Percentiles rank a stretch among this genome's conserved stretches.
phyloP scores from a whole-genome alignment of 2,113 vertebrate genomes.

The Aldabrachelys gigantea region DNA sequence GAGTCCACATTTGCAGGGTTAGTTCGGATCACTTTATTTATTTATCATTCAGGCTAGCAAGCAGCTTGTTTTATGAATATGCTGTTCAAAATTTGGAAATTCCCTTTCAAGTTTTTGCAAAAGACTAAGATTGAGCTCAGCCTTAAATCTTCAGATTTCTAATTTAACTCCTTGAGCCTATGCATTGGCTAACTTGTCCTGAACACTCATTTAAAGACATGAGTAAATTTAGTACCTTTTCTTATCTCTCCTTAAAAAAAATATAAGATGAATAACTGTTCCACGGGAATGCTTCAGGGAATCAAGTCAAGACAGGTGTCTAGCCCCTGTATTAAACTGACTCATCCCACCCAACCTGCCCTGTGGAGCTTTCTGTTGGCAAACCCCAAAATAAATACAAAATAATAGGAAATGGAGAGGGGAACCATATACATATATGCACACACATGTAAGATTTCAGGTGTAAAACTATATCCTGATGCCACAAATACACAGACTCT shows the following conservation, averaged over 20 bases:
- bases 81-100: not conserved
- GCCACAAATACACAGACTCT: not conserved
- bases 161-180: not conserved
- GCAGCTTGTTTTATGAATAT: not conserved
- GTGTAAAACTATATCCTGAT: not conserved
- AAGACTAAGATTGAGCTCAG: not conserved
- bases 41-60: not conserved
- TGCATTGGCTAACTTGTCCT: not conserved
- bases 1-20: not conserved
- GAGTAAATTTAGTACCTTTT: not conserved
- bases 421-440: not conserved
- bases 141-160: not conserved
- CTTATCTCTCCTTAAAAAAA: not conserved
- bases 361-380: not conserved
- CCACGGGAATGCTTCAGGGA: not conserved
- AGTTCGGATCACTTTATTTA: not conserved
- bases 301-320: not conserved
- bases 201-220: not conserved
- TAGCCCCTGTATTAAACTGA: not conserved
- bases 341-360: not conserved
- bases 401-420: not conserved
- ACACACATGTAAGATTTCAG: not conserved
- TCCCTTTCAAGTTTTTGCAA: not conserved
- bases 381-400: not conserved
- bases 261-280: not conserved